Conservation (phyloP, 2,888 invertebrate genomes). For the Leucania comma region DNA sequence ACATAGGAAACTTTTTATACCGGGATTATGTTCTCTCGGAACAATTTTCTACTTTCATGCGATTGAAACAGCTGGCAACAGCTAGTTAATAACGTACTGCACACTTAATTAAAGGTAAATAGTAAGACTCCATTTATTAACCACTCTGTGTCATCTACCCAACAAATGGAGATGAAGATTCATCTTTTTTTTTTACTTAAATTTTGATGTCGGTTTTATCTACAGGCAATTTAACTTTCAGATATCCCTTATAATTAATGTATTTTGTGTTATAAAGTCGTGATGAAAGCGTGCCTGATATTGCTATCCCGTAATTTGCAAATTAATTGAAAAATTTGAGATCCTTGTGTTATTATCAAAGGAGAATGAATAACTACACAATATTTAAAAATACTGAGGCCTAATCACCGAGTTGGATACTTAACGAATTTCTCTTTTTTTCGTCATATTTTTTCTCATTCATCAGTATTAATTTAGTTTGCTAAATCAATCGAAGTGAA, state of each 20-base stretch:
- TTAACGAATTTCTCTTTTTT: neutral
- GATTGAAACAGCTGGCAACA: no score
- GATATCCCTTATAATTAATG: constrained; percentile 29
- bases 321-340: constrained; percentile 16
- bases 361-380: neutral
- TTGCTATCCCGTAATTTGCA: constrained; percentile 15
- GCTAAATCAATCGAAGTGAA: neutral
- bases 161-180: constrained; percentile 49
- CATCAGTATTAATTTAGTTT: no score
- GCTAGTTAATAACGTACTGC: no score
- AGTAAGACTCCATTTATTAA: constrained; percentile 27
- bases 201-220: constrained; percentile 47
- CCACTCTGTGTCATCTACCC: constrained; percentile 19
- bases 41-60: no score
- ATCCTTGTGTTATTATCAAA: constrained; percentile 7
- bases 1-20: no score
- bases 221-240: constrained; percentile 45
- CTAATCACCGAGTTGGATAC: constrained; percentile 1
- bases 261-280: constrained; percentile 27
- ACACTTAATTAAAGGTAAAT: no score
- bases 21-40: no score
- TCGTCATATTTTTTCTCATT: neutral
- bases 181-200: constrained; percentile 50
- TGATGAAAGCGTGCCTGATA: constrained; percentile 9
- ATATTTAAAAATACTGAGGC: neutral